Base-by-base conservation (phyloP, 2,888 invertebrate species). In the Hydraecia micacea region DNA sequence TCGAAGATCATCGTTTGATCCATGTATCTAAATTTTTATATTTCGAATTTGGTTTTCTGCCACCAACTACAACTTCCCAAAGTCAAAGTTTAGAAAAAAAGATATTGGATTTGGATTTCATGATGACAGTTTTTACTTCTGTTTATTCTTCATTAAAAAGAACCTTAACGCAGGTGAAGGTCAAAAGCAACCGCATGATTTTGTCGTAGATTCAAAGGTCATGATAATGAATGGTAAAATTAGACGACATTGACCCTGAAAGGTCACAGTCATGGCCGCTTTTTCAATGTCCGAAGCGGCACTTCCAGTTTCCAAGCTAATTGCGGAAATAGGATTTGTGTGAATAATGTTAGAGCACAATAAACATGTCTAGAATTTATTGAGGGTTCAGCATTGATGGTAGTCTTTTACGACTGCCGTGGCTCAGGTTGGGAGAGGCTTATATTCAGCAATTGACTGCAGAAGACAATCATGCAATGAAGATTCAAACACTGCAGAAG, bases 201-300 rank as follows among this genome's bases (percentile, higher is more conserved):
- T 86, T 73, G 77, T 83, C 75, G 65, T 77, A 63, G 68, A 73
- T 46, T 39, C 73, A 77, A 87, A 83, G 88, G 87, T 83, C 80
- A 73, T 69, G 42, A 69, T 73, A 73, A 75, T 70, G 46, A 84
- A 83, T 79, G 71, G 77, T 77, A 73, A 86, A 78, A 75, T 77
- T 77, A 76, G 52, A 74, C 76, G 73, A 80, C 79, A 81, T 74
- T 84, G 79, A 75, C 70, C 85, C 73, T 80, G 67, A 82, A 88
- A 85, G 75, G 73, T 73, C 78, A 71, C 66, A 66, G 76, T 87
- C 87, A 88, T 77, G 85, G 84, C 68, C 82, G 65, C 49, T 72
- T 76, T 82, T 77, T 75, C 66, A 80, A 75, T 83, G 70, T 73
- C 67, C 71, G 36, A 80, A 78, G 70, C 42, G 69, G 75, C 68